phyloP scores from a whole-genome alignment of 2,113 vertebrate genomes.

The Eretmochelys imbricata region DNA sequence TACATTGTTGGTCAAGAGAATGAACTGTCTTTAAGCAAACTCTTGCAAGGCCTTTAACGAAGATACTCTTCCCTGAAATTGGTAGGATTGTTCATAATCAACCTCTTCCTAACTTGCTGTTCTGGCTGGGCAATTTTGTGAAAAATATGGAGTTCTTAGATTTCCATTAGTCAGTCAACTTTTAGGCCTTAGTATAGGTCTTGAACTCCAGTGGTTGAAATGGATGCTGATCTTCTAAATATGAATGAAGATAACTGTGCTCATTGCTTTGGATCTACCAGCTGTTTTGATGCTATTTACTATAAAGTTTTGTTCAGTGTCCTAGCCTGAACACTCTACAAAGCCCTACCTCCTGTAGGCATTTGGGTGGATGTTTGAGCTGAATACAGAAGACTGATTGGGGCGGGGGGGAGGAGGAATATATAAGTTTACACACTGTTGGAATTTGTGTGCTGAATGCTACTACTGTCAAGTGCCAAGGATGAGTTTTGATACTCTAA shows the following conservation, averaged over 20 bases:
- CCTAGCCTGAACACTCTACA: background rate
- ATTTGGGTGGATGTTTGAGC: background rate
- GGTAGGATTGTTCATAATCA: background rate
- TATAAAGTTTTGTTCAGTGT: background rate
- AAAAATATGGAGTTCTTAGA: background rate
- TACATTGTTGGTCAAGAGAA: background rate
- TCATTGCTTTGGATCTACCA: background rate
- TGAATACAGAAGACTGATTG: background rate
- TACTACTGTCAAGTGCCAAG: background rate
- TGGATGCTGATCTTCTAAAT: too few species aligned
- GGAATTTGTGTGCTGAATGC: background rate
- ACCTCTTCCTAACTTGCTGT: background rate
- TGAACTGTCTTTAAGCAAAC: background rate
- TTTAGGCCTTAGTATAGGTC: background rate
- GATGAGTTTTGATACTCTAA: background rate
- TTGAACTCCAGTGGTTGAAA: background rate
- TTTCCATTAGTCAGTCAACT: background rate
- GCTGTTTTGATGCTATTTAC: background rate
- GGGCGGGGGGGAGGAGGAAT: background rate
- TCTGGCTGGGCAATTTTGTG: background rate
- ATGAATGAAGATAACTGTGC: background rate
- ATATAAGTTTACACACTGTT: background rate
- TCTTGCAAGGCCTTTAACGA: background rate
- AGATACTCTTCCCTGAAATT: background rate
- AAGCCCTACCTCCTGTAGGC: too few species aligned